These are phyloP conservation scores for Mastomys natalensis DNA, from an alignment of 2,113 vertebrate genomes.

Conservation along the genomic window DNA sequence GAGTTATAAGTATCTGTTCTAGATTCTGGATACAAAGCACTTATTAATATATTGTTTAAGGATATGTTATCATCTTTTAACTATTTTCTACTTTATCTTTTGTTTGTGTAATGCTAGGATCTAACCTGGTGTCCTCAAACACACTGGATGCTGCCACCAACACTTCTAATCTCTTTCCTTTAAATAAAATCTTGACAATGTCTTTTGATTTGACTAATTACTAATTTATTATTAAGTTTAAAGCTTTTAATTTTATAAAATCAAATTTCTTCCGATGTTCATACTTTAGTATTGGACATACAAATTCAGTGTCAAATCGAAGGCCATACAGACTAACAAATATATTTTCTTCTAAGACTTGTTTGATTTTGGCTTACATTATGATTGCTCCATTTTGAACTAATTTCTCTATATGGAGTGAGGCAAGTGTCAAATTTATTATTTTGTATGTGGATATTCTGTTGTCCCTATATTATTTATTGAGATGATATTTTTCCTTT, in stretches of 20 bases:
- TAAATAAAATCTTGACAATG: not conserved
- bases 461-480: not conserved
- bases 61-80: not conserved
- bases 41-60: not conserved
- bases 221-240: not conserved
- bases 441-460: not conserved
- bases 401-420: not conserved
- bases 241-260: not conserved
- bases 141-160: not conserved
- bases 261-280: not conserved
- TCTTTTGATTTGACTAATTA: not conserved
- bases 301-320: not conserved
- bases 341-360: not conserved
- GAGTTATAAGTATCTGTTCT: not conserved
- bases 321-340: not conserved
- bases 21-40: not conserved
- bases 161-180: not conserved
- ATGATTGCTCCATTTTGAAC: not conserved
- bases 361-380: not conserved
- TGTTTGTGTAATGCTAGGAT: not conserved
- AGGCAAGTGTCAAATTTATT: not conserved
- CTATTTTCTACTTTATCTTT: not conserved
- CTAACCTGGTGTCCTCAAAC: not conserved
- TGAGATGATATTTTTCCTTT: not conserved
- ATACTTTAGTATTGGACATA: not conserved